Evolutionary conservation across 1,140 invertebrate species (phyloP).

Genomic region (Tribolium madens): DNA sequence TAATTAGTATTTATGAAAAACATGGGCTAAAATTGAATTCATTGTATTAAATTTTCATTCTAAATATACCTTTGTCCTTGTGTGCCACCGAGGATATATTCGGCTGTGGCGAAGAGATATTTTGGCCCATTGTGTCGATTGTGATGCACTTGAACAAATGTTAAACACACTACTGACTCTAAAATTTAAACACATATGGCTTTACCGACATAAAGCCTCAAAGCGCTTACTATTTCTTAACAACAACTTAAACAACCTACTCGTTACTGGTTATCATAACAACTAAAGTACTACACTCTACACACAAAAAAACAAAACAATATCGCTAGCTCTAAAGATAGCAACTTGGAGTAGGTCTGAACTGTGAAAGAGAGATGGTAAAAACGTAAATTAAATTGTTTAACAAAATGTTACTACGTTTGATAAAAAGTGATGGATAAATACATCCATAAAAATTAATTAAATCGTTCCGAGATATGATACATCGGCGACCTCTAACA

Average conservation of each 20-base stretch:
- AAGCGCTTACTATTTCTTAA: neutral
- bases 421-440: neutral
- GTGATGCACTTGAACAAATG: constrained; percentile 4
- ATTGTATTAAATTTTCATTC: constrained; percentile 5
- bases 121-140: constrained; percentile 22
- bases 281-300: neutral
- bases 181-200: neutral
- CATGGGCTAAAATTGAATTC: neutral
- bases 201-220: neutral
- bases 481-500: neutral
- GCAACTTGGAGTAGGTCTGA: constrained; percentile 41
- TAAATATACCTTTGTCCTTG: constrained; percentile 40
- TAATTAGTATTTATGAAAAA: neutral
- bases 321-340: constrained; percentile 41
- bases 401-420: neutral
- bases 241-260: neutral
- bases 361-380: neutral
- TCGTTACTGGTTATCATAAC: neutral
- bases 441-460: neutral
- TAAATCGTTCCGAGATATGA: neutral
- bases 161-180: neutral
- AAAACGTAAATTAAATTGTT: constrained; percentile 4
- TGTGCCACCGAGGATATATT: constrained; percentile 18
- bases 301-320: constrained; percentile 28
- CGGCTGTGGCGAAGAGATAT: constrained; percentile 26